phyloP scores from a whole-genome alignment of 2,113 vertebrate species.

The Alces alces region DNA sequence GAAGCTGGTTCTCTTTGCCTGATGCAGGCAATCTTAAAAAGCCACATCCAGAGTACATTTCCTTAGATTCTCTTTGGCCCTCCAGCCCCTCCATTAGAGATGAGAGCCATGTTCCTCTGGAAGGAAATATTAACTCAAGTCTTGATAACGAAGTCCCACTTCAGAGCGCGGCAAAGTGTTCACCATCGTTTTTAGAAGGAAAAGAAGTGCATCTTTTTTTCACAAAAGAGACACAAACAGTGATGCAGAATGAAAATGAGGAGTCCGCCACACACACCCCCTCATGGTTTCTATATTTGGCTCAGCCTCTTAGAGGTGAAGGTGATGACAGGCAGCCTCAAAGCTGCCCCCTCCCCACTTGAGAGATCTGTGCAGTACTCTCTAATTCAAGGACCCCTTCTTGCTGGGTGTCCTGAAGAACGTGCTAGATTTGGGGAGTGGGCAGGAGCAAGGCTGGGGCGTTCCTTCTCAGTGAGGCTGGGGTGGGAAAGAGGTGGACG shows the following conservation, averaged over 20 bases:
- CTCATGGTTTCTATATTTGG: too few species aligned
- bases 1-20: not conserved
- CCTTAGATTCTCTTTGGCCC: not conserved
- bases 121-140: not conserved
- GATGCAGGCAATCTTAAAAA: not conserved
- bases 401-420: not conserved
- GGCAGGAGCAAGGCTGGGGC: not conserved
- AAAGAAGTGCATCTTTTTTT: not conserved
- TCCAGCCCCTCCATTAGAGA: not conserved
- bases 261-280: too few species aligned
- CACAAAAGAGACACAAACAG: not conserved
- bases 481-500: not conserved
- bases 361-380: rapidly evolving
- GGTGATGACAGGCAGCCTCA: rapidly evolving
- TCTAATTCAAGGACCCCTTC: too few species aligned
- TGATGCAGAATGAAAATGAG: not conserved
- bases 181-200: rapidly evolving
- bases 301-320: not conserved
- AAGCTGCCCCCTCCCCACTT: not conserved
- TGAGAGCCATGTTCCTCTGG: not conserved
- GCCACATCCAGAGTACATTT: not conserved
- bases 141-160: not conserved
- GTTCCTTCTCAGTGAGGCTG: not conserved
- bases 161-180: not conserved
- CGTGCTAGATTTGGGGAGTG: not conserved